These are phyloP conservation scores for Varecia variegata DNA, from an alignment of 2,797 vertebrate species.

Conservation along the genomic window DNA sequence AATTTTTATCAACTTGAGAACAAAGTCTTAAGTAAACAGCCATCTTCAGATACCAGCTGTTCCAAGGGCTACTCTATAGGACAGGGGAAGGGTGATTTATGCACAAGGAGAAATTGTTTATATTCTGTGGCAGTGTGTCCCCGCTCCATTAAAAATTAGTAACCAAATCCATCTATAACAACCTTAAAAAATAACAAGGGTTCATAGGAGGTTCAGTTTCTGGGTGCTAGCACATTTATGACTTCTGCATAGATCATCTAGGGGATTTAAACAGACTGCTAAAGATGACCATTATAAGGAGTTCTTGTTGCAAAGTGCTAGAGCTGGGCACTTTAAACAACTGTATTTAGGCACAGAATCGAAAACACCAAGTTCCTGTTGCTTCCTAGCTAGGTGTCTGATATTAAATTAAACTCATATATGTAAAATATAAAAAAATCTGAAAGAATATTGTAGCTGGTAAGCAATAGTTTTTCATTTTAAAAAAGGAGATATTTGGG, in stretches of 20 bases:
- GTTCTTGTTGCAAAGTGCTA: conserved; percentile 17
- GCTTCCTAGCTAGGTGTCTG: not conserved
- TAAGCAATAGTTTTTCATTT: not conserved
- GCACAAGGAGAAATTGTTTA: conserved; percentile 58
- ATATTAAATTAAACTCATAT: not conserved
- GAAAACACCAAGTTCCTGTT: not conserved
- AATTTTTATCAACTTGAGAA: conserved; percentile 72
- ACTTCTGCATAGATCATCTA: conserved; percentile 70
- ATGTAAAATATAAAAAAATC: not conserved
- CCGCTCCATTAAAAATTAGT: conserved; percentile 50
- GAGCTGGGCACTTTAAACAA: not conserved
- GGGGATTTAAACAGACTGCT: conserved; percentile 72
- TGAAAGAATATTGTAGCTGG: not conserved
- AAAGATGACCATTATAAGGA: conserved; percentile 76
- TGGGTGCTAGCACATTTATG: conserved; percentile 81
- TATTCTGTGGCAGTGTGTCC: conserved; percentile 48
- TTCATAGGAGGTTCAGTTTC: conserved; percentile 72
- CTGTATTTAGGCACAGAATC: not conserved
- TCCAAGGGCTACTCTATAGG: conserved; percentile 7
- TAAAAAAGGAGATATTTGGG: not conserved
- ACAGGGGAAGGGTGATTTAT: conserved; percentile 60
- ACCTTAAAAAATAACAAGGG: conserved; percentile 67
- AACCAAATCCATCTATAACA: conserved; percentile 70
- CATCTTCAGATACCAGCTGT: conserved; percentile 54
- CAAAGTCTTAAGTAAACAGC: conserved; percentile 77